phyloP scores from a whole-genome alignment of 2,797 vertebrate genomes.

The Balearica regulorum region DNA sequence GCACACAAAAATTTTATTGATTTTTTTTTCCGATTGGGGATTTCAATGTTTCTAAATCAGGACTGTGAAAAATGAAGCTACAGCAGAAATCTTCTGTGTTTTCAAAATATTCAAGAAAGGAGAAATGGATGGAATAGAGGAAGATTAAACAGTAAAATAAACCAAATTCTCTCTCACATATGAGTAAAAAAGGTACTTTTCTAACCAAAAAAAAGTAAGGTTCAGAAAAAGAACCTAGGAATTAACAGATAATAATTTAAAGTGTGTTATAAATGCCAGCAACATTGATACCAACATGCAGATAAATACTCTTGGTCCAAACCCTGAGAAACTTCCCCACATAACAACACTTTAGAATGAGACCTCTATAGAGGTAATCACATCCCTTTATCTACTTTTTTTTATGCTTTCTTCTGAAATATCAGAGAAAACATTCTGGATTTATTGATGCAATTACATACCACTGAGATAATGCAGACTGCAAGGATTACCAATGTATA shows the following conservation, averaged over 20 bases:
- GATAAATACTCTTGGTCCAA: not conserved
- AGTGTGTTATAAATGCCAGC: not conserved
- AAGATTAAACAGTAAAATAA: not conserved
- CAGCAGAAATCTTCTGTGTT: not conserved
- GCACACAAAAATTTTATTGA: not conserved
- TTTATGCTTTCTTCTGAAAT: not conserved
- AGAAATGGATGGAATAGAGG: not conserved
- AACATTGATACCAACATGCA: not conserved
- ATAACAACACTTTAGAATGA: not conserved
- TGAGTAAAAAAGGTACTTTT: not conserved
- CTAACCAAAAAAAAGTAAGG: not conserved
- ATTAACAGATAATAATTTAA: not conserved
- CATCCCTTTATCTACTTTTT: not conserved
- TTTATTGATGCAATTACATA: not conserved
- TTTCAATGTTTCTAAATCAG: not conserved
- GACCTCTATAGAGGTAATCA: not conserved
- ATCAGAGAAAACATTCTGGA: not conserved
- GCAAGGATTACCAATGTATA: not conserved
- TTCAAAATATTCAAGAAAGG: not conserved
- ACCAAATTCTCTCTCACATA: not conserved
- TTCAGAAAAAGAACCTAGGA: not conserved
- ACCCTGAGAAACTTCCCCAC: not conserved
- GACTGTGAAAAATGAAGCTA: not conserved
- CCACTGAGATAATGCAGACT: not conserved
- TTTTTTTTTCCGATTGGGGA: rapidly evolving